Evolutionary conservation across 2,113 vertebrate genomes (phyloP).

Genomic region (Ictalurus punctatus): DNA sequence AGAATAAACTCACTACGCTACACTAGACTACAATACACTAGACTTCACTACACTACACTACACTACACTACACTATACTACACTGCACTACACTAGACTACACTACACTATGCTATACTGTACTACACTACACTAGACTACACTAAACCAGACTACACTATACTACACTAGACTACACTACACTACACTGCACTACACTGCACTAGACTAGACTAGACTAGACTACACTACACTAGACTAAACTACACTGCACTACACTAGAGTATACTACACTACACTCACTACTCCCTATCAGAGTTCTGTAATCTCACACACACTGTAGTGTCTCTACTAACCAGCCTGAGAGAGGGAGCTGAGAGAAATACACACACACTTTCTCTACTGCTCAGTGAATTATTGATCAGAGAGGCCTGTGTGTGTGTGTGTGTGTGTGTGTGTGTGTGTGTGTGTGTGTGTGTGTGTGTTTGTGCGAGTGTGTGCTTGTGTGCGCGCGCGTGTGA

Average conservation of each 20-base stretch:
- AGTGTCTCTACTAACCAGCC: conserved; percentile 17
- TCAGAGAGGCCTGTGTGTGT: conserved; percentile 47
- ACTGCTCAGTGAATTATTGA: conserved; percentile 56
- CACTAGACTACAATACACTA: not conserved
- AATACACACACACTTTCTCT: conserved; percentile 33
- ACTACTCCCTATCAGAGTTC: conserved; percentile 2
- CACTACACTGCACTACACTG: not conserved
- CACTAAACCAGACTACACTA: not conserved
- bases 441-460: conserved; percentile 37
- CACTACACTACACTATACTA: not conserved
- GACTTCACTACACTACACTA: not conserved
- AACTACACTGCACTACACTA: not conserved
- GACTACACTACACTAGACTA: not conserved
- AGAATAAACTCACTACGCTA: not conserved
- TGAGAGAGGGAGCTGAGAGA: not conserved
- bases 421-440: conserved; percentile 27
- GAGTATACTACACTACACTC: not conserved
- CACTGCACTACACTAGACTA: not conserved
- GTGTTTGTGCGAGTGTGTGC: conserved; percentile 20
- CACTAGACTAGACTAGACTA: not conserved
- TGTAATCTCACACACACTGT: conserved; percentile 19
- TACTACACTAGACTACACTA: not conserved
- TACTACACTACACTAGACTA: not conserved
- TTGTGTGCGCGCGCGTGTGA: conserved; percentile 3
- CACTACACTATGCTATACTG: not conserved